These are phyloP conservation scores for Actinemys pallida DNA, from an alignment of 2,113 vertebrate species.

Conservation along the genomic window DNA sequence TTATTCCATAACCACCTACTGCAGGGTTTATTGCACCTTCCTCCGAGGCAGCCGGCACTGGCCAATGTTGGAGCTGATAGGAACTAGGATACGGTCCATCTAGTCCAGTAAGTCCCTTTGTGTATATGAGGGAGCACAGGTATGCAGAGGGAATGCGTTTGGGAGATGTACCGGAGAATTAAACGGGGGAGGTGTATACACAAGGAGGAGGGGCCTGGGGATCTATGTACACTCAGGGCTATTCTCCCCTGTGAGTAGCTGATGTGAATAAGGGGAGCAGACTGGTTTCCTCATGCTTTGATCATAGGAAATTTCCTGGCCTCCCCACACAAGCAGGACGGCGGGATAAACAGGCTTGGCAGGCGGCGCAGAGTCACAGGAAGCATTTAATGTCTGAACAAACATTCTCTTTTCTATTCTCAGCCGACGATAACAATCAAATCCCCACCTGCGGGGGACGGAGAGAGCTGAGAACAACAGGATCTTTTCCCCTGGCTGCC, in stretches of 20 bases:
- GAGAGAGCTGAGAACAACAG: neutral
- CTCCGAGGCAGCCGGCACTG: neutral
- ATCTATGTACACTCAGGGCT: neutral
- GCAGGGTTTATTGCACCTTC: neutral
- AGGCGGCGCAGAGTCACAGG: neutral
- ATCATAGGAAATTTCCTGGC: neutral
- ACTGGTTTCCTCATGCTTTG: fast-evolving
- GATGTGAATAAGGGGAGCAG: fast-evolving
- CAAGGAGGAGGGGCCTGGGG: fast-evolving
- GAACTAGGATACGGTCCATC: too few relatives aligned
- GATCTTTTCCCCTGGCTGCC: neutral
- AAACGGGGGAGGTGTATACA: neutral
- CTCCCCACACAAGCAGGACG: neutral
- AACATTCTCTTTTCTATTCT: too few relatives aligned
- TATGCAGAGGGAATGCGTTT: neutral
- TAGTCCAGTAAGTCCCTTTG: neutral
- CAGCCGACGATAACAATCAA: neutral
- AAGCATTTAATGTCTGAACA: neutral
- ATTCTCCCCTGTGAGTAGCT: fast-evolving
- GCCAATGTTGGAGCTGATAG: neutral
- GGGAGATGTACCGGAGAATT: neutral
- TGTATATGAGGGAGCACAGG: neutral
- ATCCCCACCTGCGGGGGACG: fast-evolving
- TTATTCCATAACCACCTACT: neutral
- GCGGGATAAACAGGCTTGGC: slow-evolving; percentile 50